A percentile compares a stretch with the other conserved stretches of the same genome.
Conservation (phyloP, 2,888 invertebrate species). For the Habroteleia sp. region DNA sequence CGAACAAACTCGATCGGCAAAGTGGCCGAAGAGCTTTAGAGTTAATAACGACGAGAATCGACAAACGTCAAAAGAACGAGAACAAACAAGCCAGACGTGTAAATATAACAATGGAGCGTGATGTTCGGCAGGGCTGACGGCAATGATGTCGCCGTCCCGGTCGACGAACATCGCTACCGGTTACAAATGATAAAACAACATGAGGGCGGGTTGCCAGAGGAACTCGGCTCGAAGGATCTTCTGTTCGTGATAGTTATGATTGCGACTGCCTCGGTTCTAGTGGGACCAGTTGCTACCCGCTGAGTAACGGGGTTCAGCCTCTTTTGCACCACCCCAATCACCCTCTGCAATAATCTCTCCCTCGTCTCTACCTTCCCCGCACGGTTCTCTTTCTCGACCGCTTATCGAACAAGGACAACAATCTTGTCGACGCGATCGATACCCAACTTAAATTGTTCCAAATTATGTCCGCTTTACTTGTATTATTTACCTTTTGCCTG, state of each 20-base stretch:
- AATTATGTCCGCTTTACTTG: conserved; percentile 17
- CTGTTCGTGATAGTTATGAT: conserved; percentile 76
- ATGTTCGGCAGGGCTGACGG: conserved; percentile 22
- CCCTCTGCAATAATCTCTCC: conserved; percentile 50
- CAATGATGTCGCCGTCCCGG: conserved; percentile 62
- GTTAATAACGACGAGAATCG: conserved; percentile 61
- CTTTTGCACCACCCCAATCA: conserved; percentile 61
- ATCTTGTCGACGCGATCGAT: conserved; percentile 37
- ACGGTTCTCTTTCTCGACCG: conserved; percentile 17
- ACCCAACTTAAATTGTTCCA: conserved; percentile 22
- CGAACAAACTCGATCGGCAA: conserved; percentile 48
- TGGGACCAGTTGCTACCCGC: conserved; percentile 68
- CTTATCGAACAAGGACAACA: conserved; percentile 35
- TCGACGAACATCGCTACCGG: conserved; percentile 69
- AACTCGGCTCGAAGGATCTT: conserved; percentile 67
- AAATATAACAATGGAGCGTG: conserved; percentile 56
- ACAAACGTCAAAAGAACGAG: conserved; percentile 61
- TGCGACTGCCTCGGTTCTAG: conserved; percentile 68
- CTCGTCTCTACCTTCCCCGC: conserved; percentile 4
- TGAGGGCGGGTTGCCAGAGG: conserved; percentile 65
- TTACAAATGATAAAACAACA: conserved; percentile 75
- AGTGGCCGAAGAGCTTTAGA: conserved; percentile 50
- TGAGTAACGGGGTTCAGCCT: conserved; percentile 66
- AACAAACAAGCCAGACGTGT: conserved; percentile 54
- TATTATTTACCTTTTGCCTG: conserved; percentile 19